A percentile compares a stretch with the other conserved stretches of the same genome.
Conservation (phyloP, 2,888 invertebrate genomes). For the Tanytarsus gracilentus region DNA sequence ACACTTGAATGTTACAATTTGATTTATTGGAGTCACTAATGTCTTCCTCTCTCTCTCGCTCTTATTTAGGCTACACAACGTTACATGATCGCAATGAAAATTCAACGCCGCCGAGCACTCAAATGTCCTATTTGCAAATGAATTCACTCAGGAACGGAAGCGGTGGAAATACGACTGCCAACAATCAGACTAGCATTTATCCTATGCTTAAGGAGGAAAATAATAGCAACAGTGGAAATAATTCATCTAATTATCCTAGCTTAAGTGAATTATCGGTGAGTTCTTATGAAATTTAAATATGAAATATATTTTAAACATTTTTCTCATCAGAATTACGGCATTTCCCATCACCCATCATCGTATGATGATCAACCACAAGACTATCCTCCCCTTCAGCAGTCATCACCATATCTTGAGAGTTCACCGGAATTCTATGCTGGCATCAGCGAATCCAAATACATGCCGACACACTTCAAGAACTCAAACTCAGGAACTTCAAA, state of each 20-base stretch:
- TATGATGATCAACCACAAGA: conserved; percentile 35
- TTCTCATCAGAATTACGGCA: conserved; percentile 31
- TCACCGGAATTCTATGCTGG: conserved; percentile 34
- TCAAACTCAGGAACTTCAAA: conserved; percentile 30
- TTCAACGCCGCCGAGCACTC: conserved; percentile 37
- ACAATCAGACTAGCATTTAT: conserved; percentile 26
- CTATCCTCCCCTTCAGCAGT: conserved; percentile 32
- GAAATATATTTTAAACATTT: not conserved
- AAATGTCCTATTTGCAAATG: conserved; percentile 27
- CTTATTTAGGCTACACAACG: conserved; percentile 37
- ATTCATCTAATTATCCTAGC: conserved; percentile 26
- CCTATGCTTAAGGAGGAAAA: conserved; percentile 31
- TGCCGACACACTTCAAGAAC: conserved; percentile 31
- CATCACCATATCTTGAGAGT: conserved; percentile 33
- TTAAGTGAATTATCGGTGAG: conserved; percentile 29
- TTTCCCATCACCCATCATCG: conserved; percentile 33
- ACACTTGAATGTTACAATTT: conserved; percentile 14
- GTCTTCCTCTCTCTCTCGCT: conserved; percentile 24
- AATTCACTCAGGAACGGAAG: conserved; percentile 28
- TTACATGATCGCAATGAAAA: conserved; percentile 41
- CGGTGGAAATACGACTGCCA: conserved; percentile 3
- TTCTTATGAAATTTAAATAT: not conserved
- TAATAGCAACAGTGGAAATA: conserved; percentile 33
- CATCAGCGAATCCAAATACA: conserved; percentile 36
- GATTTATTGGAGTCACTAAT: conserved; percentile 27